These are phyloP conservation scores for Atherinosoma microstoma DNA, from an alignment of 2,797 vertebrate species.

Conservation along the genomic window DNA sequence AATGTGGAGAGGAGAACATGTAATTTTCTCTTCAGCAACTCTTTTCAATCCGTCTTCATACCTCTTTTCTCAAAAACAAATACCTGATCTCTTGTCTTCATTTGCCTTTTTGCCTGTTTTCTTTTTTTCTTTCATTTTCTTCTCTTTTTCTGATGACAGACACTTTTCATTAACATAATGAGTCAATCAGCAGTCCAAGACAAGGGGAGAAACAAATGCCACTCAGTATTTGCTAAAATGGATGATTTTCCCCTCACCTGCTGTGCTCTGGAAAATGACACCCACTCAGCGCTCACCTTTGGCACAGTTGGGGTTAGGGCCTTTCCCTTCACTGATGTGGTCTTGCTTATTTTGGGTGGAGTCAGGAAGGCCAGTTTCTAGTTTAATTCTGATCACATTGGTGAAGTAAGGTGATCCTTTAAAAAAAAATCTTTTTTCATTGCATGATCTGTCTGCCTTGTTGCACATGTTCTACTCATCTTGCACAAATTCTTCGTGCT, in stretches of 20 bases:
- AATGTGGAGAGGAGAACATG: background rate
- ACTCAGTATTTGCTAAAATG: slow-evolving; percentile 60
- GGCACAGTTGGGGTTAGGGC: slow-evolving; percentile 22
- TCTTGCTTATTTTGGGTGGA: slow-evolving; percentile 39
- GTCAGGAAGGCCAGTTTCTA: slow-evolving; percentile 16
- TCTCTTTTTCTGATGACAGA: slow-evolving; percentile 36
- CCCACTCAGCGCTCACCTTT: slow-evolving; percentile 43
- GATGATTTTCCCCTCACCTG: slow-evolving; percentile 39
- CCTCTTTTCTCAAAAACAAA: background rate
- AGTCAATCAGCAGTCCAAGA: slow-evolving; percentile 45
- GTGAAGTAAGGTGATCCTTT: slow-evolving; percentile 4
- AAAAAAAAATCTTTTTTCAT: slow-evolving; percentile 22
- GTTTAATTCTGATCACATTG: slow-evolving; percentile 6
- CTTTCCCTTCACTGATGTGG: slow-evolving; percentile 33
- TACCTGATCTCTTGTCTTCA: background rate
- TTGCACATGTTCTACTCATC: slow-evolving; percentile 17
- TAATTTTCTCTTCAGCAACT: background rate
- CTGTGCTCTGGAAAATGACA: slow-evolving; percentile 54
- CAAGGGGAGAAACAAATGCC: slow-evolving; percentile 28
- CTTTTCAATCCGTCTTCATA: background rate
- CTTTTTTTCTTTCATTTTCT: slow-evolving; percentile 17
- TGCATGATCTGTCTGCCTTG: slow-evolving; percentile 2
- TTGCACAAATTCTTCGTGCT: slow-evolving; percentile 18
- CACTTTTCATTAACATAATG: slow-evolving; percentile 51
- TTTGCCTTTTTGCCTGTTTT: background rate